Conservation (phyloP, 2,797 vertebrate genomes). For the Rhabdophis nuchalis region DNA sequence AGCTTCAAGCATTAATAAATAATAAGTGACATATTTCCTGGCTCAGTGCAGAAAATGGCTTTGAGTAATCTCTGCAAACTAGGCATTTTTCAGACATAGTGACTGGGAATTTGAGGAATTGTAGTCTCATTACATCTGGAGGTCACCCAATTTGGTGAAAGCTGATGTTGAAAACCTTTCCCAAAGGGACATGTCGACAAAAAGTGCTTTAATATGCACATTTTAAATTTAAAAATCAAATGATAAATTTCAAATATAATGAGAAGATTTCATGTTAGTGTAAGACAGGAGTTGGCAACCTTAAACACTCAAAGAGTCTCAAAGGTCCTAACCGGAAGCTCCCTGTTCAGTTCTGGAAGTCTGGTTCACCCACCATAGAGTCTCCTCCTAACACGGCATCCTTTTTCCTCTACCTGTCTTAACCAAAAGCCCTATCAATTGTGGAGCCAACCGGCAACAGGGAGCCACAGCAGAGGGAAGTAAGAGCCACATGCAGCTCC, state of each 20-base stretch:
- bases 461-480: too few relatives aligned
- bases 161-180: neutral
- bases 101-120: neutral
- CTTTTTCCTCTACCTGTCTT: too few relatives aligned
- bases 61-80: neutral
- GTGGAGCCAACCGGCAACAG: too few relatives aligned
- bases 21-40: neutral
- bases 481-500: too few relatives aligned
- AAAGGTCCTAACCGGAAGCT: too few relatives aligned
- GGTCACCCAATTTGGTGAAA: neutral
- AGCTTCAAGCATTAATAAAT: neutral
- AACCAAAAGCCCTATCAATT: too few relatives aligned
- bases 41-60: neutral
- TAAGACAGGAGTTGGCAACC: neutral
- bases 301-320: too few relatives aligned
- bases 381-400: too few relatives aligned
- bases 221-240: neutral
- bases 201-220: neutral
- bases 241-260: neutral
- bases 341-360: too few relatives aligned
- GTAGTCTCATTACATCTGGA: neutral
- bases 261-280: neutral
- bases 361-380: too few relatives aligned
- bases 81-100: neutral
- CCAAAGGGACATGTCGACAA: neutral